Evolutionary conservation across 2,888 invertebrate genomes (phyloP).

Genomic region (Lepidonotus clava): DNA sequence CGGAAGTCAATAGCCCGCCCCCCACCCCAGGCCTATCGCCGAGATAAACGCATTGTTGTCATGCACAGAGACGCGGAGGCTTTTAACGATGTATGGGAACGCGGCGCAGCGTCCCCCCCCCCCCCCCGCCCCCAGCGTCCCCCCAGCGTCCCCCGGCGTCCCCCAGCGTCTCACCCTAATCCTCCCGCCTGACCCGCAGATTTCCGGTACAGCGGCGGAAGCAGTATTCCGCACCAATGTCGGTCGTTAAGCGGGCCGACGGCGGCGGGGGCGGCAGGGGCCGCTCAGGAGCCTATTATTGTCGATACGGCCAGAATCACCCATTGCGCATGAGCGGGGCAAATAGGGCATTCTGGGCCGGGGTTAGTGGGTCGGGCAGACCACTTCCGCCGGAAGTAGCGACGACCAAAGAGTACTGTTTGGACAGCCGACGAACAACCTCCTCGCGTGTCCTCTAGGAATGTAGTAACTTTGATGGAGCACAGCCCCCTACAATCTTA

Average conservation of each 20-base stretch:
- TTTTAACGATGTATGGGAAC: background rate
- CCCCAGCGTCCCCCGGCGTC: background rate
- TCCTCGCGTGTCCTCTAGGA: background rate
- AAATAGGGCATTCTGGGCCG: background rate
- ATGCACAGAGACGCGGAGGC: background rate
- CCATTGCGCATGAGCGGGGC: background rate
- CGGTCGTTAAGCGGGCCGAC: background rate
- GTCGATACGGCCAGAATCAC: background rate
- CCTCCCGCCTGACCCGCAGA: too few species aligned
- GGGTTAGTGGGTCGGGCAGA: background rate
- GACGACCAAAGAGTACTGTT: too few species aligned
- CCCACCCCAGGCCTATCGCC: too few species aligned
- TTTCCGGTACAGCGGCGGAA: too few species aligned
- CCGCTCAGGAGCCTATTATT: background rate
- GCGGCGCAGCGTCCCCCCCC: background rate
- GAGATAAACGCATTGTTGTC: constrained; percentile 40
- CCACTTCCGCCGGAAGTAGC: background rate
- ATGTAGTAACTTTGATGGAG: background rate
- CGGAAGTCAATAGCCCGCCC: constrained; percentile 1
- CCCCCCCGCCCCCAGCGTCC: background rate
- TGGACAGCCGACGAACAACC: background rate
- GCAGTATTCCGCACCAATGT: constrained; percentile 33
- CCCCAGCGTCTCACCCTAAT: background rate
- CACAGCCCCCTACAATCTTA: too few species aligned
- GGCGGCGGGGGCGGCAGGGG: background rate